Evolutionary conservation across 2,888 invertebrate species (phyloP), one percentile per base, ranked within the genome.

Genomic region (Mimumesa dahlbomi): DNA sequence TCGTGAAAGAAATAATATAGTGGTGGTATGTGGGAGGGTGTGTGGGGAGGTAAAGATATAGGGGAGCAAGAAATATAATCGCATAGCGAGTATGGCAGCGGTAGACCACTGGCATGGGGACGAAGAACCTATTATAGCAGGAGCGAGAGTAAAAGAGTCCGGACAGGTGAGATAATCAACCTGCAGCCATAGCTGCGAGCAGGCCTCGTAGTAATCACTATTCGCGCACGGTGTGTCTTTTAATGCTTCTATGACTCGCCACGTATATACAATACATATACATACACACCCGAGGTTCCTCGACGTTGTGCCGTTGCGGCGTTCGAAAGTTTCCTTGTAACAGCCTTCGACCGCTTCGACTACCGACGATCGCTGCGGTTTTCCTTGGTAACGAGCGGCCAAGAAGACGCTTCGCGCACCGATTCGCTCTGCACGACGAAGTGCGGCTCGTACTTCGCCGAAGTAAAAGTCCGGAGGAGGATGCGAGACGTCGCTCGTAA

Each of bases 131-230:
- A 87, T 85, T 86, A 85, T 81, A 85, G 83, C 83, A 77, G 79
- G 77, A 84, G 85, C 85, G 82, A 81, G 84, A 87, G 86, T 84
- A 85, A 86, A 87, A 84, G 85, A 86, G 85, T 87, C 83, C 59
- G 82, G 86, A 86, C 86, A 87, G 87, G 85, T 86, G 86, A 87
- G 88, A 88, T 88, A 87, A 88, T 87, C 86, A 87, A 87, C 83
- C 86, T 81, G 84, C 82, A 64, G 81, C 79, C 77, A 69, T 77
- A 75, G 78, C 81, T 82, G 73, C 74, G 78, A 84, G 84, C 85
- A 79, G 71, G n/a, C 79, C 83, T 85, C 77, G 80, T 76, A 79
- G 85, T 86, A 87, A 87, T 87, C 86, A 85, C 83, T 84, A 84
- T 82, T 85, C 85, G 82, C 83, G 64, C 72, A 65, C 68, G 62